Evolutionary conservation across 1,140 invertebrate species (phyloP).

Genomic region (Heliconius melpomene): DNA sequence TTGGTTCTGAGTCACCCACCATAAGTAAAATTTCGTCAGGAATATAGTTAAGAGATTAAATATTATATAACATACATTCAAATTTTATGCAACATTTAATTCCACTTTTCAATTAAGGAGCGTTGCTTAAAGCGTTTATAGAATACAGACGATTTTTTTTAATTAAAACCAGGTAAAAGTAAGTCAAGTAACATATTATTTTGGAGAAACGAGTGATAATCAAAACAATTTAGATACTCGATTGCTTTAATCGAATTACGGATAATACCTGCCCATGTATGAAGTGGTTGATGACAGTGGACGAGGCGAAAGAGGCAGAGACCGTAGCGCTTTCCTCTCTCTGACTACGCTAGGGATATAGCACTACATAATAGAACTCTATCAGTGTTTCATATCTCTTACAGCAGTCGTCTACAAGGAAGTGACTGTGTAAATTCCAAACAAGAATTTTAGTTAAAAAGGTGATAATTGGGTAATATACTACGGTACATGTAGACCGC

Average conservation of each 20-base stretch:
- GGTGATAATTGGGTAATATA: constrained; percentile 33
- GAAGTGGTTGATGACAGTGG: too few species aligned
- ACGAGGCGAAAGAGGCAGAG: too few species aligned
- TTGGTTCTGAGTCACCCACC: too few species aligned
- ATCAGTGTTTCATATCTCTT: not conserved
- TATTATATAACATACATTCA: not conserved
- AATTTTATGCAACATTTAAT: not conserved
- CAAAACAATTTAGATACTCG: not conserved
- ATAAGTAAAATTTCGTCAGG: too few species aligned
- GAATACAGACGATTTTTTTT: not conserved
- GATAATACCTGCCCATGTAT: too few species aligned
- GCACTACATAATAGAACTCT: not conserved
- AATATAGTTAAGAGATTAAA: not conserved
- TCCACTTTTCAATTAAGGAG: not conserved
- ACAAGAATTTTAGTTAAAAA: constrained; percentile 14
- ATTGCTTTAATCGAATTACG: not conserved
- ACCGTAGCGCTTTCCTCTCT: too few species aligned
- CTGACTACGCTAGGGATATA: too few species aligned
- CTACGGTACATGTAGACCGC: not conserved
- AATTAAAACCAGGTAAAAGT: not conserved
- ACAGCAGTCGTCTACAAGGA: not conserved
- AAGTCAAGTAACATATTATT: not conserved
- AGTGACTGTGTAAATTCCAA: not conserved
- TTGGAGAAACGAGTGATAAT: not conserved
- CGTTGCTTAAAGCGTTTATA: not conserved